phyloP scores from a whole-genome alignment of 2,888 invertebrate genomes.

The Sympetrum striolatum region DNA sequence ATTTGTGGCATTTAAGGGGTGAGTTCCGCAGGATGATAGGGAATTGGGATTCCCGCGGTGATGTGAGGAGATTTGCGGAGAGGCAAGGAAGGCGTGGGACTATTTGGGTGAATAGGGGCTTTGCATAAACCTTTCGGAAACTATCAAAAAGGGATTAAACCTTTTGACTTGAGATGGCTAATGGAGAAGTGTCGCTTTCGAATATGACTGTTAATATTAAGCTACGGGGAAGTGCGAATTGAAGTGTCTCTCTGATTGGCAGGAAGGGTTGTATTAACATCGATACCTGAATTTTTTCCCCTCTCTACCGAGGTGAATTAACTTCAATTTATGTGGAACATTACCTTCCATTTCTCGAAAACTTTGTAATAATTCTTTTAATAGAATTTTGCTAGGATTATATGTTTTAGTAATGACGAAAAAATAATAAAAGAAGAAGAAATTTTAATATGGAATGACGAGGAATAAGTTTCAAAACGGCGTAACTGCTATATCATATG shows the following conservation, averaged over 20 bases:
- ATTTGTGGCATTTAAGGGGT: neutral
- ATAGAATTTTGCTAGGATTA: no score
- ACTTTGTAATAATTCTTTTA: no score
- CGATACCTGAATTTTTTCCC: no score
- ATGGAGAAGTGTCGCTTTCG: neutral
- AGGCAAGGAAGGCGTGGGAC: neutral
- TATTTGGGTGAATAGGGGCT: neutral
- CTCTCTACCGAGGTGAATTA: no score
- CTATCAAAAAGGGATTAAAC: slow-evolving; percentile 7
- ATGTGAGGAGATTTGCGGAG: neutral
- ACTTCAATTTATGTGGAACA: no score
- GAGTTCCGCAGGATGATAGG: neutral
- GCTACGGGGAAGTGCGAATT: neutral
- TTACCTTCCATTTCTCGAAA: no score
- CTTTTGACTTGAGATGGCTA: neutral
- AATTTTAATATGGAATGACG: no score
- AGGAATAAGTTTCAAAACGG: no score
- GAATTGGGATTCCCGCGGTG: neutral
- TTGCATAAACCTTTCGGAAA: neutral
- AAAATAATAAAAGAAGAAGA: no score
- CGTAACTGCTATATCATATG: no score
- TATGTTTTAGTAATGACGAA: no score
- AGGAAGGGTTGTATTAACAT: neutral
- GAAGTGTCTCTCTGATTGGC: neutral
- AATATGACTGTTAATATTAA: neutral